Evolutionary conservation across 2,888 invertebrate species (phyloP).

Genomic region (Chirona hameri): DNA sequence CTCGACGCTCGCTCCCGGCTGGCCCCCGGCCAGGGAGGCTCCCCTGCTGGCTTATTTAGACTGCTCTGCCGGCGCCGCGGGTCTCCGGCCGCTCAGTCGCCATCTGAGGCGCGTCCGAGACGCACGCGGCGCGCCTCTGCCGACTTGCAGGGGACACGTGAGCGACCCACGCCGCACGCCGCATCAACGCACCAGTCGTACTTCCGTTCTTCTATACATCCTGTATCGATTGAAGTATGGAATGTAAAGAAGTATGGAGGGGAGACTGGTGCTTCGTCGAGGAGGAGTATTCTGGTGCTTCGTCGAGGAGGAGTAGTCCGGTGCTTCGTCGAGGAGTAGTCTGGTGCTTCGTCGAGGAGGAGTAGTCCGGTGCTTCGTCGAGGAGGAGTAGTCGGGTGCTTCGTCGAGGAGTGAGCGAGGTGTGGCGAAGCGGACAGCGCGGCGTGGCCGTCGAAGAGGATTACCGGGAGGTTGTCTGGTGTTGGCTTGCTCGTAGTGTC

Average conservation of each 20-base stretch:
- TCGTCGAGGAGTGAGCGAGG: too few relatives aligned
- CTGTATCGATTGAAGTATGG: slow-evolving; percentile 22
- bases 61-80: background rate
- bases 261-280: background rate
- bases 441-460: too few relatives aligned
- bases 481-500: too few relatives aligned
- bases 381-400: too few relatives aligned
- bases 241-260: slow-evolving; percentile 29
- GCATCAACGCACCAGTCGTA: background rate
- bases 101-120: background rate
- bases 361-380: background rate
- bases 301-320: background rate
- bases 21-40: background rate
- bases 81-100: background rate
- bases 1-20: background rate
- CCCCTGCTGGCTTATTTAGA: background rate
- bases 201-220: slow-evolving; percentile 28
- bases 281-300: slow-evolving; percentile 2
- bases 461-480: too few relatives aligned
- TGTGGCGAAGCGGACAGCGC: too few relatives aligned
- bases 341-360: slow-evolving; percentile 12
- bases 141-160: too few relatives aligned
- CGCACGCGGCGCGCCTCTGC: too few relatives aligned
- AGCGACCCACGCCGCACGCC: too few relatives aligned
- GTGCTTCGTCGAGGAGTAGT: too few relatives aligned